phyloP scores from a whole-genome alignment of 2,888 invertebrate species.

The Tanytarsus gracilentus region DNA sequence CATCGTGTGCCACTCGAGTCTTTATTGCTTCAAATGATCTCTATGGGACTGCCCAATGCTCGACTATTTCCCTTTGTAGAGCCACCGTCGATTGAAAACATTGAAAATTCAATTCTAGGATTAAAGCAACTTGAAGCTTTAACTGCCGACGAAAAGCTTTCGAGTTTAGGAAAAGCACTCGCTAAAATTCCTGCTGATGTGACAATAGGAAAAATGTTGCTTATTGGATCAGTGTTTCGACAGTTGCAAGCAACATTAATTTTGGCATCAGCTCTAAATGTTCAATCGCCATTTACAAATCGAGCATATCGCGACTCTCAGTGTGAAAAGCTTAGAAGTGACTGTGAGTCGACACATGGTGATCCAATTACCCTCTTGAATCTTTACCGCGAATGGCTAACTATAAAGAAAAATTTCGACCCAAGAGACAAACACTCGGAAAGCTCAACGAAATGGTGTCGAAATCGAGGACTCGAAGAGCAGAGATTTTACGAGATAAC shows the following conservation, averaged over 20 bases:
- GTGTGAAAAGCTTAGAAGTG: conserved; percentile 66
- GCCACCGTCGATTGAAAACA: conserved; percentile 70
- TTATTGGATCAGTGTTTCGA: conserved; percentile 81
- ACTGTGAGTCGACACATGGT: conserved; percentile 87
- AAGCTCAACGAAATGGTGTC: conserved; percentile 72
- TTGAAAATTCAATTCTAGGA: conserved; percentile 78
- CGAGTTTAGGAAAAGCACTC: conserved; percentile 76
- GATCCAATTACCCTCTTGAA: conserved; percentile 87
- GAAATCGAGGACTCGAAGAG: conserved; percentile 84
- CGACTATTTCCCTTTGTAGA: conserved; percentile 92
- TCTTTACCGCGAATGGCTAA: conserved; percentile 81
- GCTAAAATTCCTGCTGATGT: conserved; percentile 91
- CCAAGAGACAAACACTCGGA: conserved; percentile 33
- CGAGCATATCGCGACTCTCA: conserved; percentile 77
- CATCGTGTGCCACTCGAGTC: conserved; percentile 90
- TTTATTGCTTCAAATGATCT: conserved; percentile 82
- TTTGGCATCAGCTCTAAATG: conserved; percentile 82
- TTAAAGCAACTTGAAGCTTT: conserved; percentile 71
- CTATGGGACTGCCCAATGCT: conserved; percentile 85
- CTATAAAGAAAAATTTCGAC: conserved; percentile 53
- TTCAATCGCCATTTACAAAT: conserved; percentile 88
- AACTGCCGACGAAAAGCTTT: conserved; percentile 45
- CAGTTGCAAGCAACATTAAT: conserved; percentile 83
- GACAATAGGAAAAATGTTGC: conserved; percentile 88
- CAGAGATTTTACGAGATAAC: conserved; percentile 95